Evolutionary conservation across 2,888 invertebrate species (phyloP).

Genomic region (Baronia brevicornis): DNA sequence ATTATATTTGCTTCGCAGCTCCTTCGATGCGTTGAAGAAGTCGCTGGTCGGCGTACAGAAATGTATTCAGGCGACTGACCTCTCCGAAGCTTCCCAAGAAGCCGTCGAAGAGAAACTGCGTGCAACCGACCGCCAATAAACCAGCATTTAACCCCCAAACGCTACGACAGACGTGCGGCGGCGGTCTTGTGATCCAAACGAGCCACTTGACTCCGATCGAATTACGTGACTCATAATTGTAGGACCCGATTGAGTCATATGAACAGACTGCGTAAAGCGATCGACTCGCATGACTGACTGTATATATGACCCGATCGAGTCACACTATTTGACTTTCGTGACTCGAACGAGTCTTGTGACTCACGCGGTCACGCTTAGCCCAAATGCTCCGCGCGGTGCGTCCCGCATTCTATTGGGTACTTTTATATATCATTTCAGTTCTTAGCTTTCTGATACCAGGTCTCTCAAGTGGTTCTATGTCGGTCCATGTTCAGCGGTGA

Average conservation of each 20-base stretch:
- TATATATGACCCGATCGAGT: no score
- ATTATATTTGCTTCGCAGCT: slow-evolving; percentile 75
- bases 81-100: slow-evolving; percentile 94
- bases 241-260: no score
- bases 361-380: no score
- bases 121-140: slow-evolving; percentile 94
- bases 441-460: slow-evolving; percentile 24
- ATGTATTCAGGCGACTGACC: slow-evolving; percentile 97
- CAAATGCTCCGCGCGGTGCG: no score
- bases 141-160: slow-evolving; percentile 37
- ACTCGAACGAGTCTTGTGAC: slow-evolving; percentile 1
- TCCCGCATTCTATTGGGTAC: slow-evolving; percentile 18
- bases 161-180: slow-evolving; percentile 31
- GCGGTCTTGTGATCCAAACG: slow-evolving; percentile 9
- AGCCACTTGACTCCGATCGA: slow-evolving; percentile 5
- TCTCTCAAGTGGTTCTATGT: slow-evolving; percentile 20
- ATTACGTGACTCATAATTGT: not conserved
- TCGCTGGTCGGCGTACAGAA: slow-evolving; percentile 97
- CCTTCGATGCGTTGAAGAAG: slow-evolving; percentile 98
- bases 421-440: slow-evolving; percentile 39
- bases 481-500: slow-evolving; percentile 37
- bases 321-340: not conserved
- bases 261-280: no score
- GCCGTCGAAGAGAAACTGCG: slow-evolving; percentile 95
- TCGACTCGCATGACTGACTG: no score